These are phyloP conservation scores for Anticlea derivata DNA, from an alignment of 2,888 invertebrate genomes.

Conservation along the genomic window DNA sequence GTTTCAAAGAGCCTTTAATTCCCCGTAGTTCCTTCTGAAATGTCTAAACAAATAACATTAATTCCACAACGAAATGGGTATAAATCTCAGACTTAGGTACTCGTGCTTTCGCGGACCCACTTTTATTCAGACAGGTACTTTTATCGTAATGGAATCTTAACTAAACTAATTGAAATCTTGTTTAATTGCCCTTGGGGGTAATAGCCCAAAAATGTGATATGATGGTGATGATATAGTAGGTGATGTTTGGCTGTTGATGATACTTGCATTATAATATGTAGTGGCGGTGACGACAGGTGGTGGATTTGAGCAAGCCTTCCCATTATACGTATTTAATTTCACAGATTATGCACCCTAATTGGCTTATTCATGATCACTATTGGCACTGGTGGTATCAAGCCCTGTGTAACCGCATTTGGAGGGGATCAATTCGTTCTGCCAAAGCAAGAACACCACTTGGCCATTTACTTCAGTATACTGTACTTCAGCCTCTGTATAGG, in stretches of 20 bases:
- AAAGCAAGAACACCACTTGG: conserved; percentile 85
- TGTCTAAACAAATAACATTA: conserved; percentile 13
- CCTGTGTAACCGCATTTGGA: conserved; percentile 92
- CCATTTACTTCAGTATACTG: conserved; percentile 89
- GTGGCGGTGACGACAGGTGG: too few species aligned
- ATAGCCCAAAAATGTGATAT: too few species aligned
- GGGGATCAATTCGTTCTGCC: conserved; percentile 90
- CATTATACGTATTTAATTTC: background rate
- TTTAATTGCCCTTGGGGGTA: too few species aligned
- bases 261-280: too few species aligned
- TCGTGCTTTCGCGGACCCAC: background rate
- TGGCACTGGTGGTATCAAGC: conserved; percentile 93
- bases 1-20: conserved; percentile 14
- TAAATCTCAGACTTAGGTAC: conserved; percentile 6
- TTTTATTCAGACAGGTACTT: background rate
- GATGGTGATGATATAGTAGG: too few species aligned
- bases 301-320: too few species aligned
- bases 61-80: conserved; percentile 7
- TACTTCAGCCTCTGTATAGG: conserved; percentile 88
- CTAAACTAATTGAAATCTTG: background rate
- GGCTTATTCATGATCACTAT: conserved; percentile 88
- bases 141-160: background rate
- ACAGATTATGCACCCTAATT: conserved; percentile 84
- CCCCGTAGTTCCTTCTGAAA: conserved; percentile 4
- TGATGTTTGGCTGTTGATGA: too few species aligned